Conservation (phyloP, 1,140 invertebrate genomes). For the Tetramorium alpestre region DNA sequence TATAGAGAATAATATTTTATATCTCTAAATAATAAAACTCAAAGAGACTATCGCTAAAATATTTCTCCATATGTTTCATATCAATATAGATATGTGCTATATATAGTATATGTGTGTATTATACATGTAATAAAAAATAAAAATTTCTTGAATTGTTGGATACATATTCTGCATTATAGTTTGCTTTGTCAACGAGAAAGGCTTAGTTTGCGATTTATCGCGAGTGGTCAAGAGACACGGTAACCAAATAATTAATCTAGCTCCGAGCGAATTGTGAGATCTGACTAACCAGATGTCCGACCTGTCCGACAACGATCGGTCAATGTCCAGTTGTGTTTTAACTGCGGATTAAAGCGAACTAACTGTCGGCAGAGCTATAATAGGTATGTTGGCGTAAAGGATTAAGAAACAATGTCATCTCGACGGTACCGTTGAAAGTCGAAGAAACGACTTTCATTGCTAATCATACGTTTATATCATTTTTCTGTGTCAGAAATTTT, state of each 20-base stretch:
- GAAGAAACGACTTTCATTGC: background rate
- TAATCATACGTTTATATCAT: background rate
- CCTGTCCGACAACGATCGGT: conserved; percentile 75
- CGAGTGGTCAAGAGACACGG: conserved; percentile 53
- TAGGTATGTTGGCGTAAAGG: conserved; percentile 71
- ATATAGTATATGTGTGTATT: background rate
- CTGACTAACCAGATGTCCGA: conserved; percentile 74
- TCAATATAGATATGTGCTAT: background rate
- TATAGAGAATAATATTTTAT: background rate
- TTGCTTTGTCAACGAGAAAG: conserved; percentile 37
- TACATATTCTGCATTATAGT: background rate
- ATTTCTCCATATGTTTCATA: background rate
- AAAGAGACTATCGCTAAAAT: background rate
- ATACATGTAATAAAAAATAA: background rate
- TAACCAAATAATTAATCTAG: conserved; percentile 78
- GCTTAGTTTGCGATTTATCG: conserved; percentile 73
- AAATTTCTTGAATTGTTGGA: conserved; percentile 12
- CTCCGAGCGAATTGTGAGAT: conserved; percentile 63
- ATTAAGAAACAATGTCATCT: conserved; percentile 62
- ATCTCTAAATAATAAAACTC: background rate
- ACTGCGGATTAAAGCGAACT: conserved; percentile 77
- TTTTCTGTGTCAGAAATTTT: background rate
- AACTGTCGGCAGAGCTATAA: conserved; percentile 61
- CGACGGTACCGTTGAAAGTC: background rate
- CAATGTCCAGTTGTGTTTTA: conserved; percentile 80